Base-by-base conservation (phyloP, 2,797 vertebrate species). In the Macroramphosus scolopax region DNA sequence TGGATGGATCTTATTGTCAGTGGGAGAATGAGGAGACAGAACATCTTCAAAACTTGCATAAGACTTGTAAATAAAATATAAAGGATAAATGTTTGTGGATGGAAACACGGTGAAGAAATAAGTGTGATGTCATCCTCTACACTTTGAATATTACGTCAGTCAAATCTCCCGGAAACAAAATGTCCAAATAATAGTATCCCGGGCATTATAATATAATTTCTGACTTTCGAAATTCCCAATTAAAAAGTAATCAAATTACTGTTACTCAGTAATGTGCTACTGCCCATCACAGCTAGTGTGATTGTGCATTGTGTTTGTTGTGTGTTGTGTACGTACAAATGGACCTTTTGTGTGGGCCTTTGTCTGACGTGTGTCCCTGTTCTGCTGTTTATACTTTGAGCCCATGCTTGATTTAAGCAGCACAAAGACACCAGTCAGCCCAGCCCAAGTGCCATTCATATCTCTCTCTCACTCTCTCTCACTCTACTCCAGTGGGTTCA, bases 361-460 rank as follows among this genome's bases (percentile, higher is more conserved):
- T 75, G 53, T 66, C 50, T 57, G 66, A 42, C 37, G 3, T 60
- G 35, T 47, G 58, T 43, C 34, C 18, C 56, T 44, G 51, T 33
- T 53, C 44, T 20, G 24, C 55, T 72, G 67, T 72, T 77, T 71
- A 62, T 69, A 44, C 64, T 63, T 63, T 66, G 73, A 68, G 65
- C 48, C 53, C 50, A 24, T 73, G 69, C 62, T 67, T 59, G 52
- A 64, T 81, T 77, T 49, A 71, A 68, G 33, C 63, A 55, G 39
- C 72, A 86, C 78, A 84, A 80, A 81, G 78, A 77, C 53, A 41
- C 63, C 60, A 75, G 75, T 87, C 80, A 76, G 24, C 35, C 41
- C 33, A 35, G 51, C 35, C 51, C 57, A 40, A 56, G 50, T 67
- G 51, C 59, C 71, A 76, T 80, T 78, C 75, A 75, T 70, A 47